A percentile compares a stretch with the other conserved stretches of the same genome.
Conservation (phyloP, 2,888 invertebrate genomes). For the Leptinotarsa tumamoca region DNA sequence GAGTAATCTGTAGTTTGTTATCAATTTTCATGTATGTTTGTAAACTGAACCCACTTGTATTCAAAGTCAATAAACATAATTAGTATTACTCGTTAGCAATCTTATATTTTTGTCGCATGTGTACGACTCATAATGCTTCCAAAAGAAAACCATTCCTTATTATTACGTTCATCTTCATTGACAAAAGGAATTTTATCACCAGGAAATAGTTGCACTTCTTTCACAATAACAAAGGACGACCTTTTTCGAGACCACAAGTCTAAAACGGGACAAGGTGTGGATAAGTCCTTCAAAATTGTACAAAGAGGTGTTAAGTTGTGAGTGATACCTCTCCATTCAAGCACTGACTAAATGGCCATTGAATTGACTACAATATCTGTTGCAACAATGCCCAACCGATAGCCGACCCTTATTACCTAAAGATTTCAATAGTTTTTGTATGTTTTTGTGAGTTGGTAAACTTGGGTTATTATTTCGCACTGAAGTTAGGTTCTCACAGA, state of each 20-base stretch:
- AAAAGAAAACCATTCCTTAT: background rate
- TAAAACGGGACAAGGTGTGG: slow-evolving; percentile 34
- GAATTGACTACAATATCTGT: slow-evolving; percentile 18
- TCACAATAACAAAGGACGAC: slow-evolving; percentile 16
- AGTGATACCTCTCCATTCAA: slow-evolving; percentile 31
- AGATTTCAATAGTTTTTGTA: background rate
- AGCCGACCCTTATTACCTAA: slow-evolving; percentile 19
- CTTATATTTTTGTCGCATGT: no score
- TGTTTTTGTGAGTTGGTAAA: background rate
- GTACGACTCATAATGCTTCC: no score
- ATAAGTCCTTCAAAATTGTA: slow-evolving; percentile 30
- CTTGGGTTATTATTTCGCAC: no score
- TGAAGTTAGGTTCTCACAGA: no score
- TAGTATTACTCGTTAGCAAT: no score
- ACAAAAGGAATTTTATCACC: background rate
- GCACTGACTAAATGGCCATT: slow-evolving; percentile 20
- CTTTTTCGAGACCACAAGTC: slow-evolving; percentile 36
- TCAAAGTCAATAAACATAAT: no score
- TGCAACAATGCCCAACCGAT: slow-evolving; percentile 3
- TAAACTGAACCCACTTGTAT: no score
- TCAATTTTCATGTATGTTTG: no score
- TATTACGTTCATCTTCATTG: background rate
- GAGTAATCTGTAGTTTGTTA: no score
- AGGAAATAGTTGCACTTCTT: slow-evolving; percentile 16
- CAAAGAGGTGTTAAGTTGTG: slow-evolving; percentile 43